Conservation (phyloP, 1,140 invertebrate species). For the Diuraphis noxia region DNA sequence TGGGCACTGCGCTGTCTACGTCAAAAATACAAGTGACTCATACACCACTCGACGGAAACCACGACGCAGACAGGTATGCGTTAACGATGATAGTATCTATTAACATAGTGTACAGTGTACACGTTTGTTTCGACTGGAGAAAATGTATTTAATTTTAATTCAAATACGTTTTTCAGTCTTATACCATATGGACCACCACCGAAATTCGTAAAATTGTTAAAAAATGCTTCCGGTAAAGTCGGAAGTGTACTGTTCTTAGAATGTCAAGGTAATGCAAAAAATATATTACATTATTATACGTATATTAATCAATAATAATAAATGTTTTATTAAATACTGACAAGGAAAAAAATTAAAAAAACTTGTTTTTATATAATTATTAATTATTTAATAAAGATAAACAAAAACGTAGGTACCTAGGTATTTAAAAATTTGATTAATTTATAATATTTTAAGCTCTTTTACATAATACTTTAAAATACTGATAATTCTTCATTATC, state of each 20-base stretch:
- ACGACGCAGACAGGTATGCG: slow-evolving; percentile 9
- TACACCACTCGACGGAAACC: background rate
- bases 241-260: slow-evolving; percentile 72
- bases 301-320: background rate
- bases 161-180: slow-evolving; percentile 57
- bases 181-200: slow-evolving; percentile 69
- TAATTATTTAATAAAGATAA: background rate
- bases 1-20: slow-evolving; percentile 79
- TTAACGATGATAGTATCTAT: background rate
- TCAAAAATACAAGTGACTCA: slow-evolving; percentile 70
- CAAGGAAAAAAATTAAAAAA: background rate
- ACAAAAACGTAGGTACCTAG: background rate
- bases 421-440: background rate
- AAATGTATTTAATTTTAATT: background rate
- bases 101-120: background rate
- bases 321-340: background rate
- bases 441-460: background rate
- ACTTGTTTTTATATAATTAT: too few relatives aligned
- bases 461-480: too few relatives aligned
- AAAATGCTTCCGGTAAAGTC: slow-evolving; percentile 74
- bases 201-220: slow-evolving; percentile 73
- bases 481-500: too few relatives aligned
- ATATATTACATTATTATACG: background rate
- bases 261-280: slow-evolving; percentile 69
- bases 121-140: background rate